phyloP scores from a whole-genome alignment of 2,113 vertebrate species.

The Poecilia latipinna region DNA sequence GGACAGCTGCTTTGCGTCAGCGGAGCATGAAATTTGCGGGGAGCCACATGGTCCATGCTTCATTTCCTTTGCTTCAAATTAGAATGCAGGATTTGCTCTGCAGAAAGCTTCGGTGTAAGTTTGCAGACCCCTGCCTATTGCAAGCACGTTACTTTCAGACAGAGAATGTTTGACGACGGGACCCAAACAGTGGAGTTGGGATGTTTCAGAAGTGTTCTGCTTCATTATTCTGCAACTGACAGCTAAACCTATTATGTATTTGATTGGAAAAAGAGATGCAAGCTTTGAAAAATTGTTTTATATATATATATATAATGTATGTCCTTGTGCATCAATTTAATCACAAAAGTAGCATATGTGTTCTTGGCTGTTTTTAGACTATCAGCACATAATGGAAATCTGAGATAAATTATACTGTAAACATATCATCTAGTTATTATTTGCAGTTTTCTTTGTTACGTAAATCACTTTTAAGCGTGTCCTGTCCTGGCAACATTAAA shows the following conservation, averaged over 20 bases:
- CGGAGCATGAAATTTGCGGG: conserved; percentile 65
- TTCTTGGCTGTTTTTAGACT: neutral
- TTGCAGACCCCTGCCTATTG: conserved; percentile 42
- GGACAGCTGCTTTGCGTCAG: conserved; percentile 71
- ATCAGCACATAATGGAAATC: neutral
- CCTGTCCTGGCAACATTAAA: too few species aligned
- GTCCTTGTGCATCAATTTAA: neutral
- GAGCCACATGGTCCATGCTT: conserved; percentile 59
- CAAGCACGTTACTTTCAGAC: neutral
- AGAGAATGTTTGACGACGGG: neutral
- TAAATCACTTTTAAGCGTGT: too few species aligned
- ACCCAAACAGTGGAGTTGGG: neutral
- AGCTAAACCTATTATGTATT: neutral
- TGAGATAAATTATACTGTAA: neutral
- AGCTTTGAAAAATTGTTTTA: neutral
- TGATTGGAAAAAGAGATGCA: neutral
- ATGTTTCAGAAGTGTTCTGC: neutral
- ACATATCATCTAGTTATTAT: neutral
- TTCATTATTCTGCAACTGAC: too few species aligned
- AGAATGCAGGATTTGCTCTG: conserved; percentile 65
- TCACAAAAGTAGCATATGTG: neutral
- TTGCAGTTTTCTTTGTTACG: too few species aligned
- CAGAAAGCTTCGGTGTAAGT: conserved; percentile 47
- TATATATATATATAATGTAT: neutral
- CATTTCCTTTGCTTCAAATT: conserved; percentile 71